Percentiles rank a stretch among this genome's conserved stretches.
Evolutionary conservation across 2,888 invertebrate genomes (phyloP).

Genomic region (Cactoblastis cactorum): DNA sequence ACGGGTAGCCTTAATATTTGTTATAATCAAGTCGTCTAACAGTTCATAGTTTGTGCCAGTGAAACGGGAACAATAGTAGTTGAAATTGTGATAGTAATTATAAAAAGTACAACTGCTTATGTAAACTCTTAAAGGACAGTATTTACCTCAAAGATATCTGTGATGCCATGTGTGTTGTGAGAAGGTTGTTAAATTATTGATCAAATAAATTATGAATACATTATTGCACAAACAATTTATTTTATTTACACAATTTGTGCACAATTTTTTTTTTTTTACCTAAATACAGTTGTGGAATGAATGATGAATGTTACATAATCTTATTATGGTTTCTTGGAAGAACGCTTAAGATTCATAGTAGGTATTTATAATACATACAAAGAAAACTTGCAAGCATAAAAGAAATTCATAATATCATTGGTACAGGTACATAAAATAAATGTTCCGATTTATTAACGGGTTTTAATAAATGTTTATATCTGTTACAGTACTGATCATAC

Average conservation of each 20-base stretch:
- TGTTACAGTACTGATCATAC: too few relatives aligned
- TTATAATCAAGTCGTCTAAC: slow-evolving; percentile 3
- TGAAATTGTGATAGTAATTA: slow-evolving; percentile 25
- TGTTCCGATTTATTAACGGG: too few relatives aligned
- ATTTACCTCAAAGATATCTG: slow-evolving; percentile 73
- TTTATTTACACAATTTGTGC: slow-evolving; percentile 10
- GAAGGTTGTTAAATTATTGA: slow-evolving; percentile 35
- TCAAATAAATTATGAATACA: slow-evolving; percentile 34
- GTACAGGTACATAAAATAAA: too few relatives aligned
- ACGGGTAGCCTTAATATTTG: neutral
- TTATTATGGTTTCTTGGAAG: too few relatives aligned
- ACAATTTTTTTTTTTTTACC: too few relatives aligned
- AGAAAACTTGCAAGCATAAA: too few relatives aligned
- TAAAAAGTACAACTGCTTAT: slow-evolving; percentile 23
- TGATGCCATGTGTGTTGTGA: slow-evolving; percentile 60
- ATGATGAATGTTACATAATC: too few relatives aligned
- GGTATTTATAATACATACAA: too few relatives aligned
- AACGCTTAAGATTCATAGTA: too few relatives aligned
- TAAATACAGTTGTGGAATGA: too few relatives aligned
- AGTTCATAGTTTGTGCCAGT: slow-evolving; percentile 32
- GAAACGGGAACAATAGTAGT: slow-evolving; percentile 28
- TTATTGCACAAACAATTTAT: slow-evolving; percentile 17
- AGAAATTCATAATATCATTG: too few relatives aligned
- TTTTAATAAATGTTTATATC: too few relatives aligned
- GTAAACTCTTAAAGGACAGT: slow-evolving; percentile 49